Evolutionary conservation across 2,888 invertebrate genomes (phyloP), one percentile per base, ranked within the genome.

Genomic region (Adelognathus sp.): DNA sequence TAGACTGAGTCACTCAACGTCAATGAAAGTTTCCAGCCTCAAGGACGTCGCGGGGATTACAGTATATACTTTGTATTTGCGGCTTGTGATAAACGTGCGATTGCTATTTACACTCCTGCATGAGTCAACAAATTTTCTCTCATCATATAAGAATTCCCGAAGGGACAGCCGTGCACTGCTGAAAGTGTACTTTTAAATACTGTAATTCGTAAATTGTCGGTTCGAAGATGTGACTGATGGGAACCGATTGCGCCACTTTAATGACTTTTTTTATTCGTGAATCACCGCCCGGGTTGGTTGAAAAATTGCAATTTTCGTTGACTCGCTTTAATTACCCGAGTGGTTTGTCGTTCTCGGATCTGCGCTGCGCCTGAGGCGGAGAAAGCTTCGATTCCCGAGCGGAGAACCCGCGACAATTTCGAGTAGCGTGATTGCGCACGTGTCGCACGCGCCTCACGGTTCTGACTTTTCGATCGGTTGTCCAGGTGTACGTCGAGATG

Each of bases 1-100:
- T 66, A 9, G 52, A 75, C 81, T 85, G 87, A 86, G 81, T 88
- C 86, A 87, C 80, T 86, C 84, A 80, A 80, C 84, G 84, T 86
- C 86, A 85, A 88, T 85, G 86, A 83, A 85, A 77, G 81, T 80
- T 67, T 33, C 39, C 41, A 31, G 46, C 9, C 4, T 39, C 63
- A 78, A 78, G 78, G 78, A 73, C 73, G 56, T 64, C 52, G 3
- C 76, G 39, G 52, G 63, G 75, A 82, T 84, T 81, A 81, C 16
- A 7, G 11, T 24, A 27, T 46, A 6, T n/a, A 24, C 11, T 14
- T 41, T 41, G 7, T 16, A 18, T 24, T 36, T 36, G 16, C 21
- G 11, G 11, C 18, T 61, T 18, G 41, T n/a, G 31, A 21, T 33
- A 14, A 50, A n/a, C 16, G 31, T 33, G 21, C 1, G 36, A 50